Evolutionary conservation across 1,140 invertebrate species (phyloP), one percentile per base, ranked within the genome.

Genomic region (Conopomorpha cramerella): DNA sequence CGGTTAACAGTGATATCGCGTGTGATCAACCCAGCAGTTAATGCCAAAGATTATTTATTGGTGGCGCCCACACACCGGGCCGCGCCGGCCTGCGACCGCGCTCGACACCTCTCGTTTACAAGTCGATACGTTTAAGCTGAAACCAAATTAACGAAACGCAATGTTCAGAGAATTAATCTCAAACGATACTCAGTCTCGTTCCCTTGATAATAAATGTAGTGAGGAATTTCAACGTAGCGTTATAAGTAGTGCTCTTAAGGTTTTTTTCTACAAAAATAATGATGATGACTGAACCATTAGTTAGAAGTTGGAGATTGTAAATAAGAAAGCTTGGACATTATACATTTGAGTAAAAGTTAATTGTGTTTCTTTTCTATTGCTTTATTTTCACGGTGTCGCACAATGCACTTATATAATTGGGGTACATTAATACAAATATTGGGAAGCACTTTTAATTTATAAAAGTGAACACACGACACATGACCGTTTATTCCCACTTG

Each of bases 31-130:
- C 59, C 49, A 55, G 64, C 68, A 56, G 66, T 70, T 74, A 65
- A 72, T 72, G 67, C 70, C 70, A 74, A 74, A 74, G 70, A 74
- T n/a, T 74, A 74, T 71, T 74, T 74, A 71, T 71, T 67, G 62
- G 55, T 52, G 58, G 57, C 49, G 63, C 56, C 49, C 43, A 43
- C 46, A 38, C 28, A 34, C 38, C 27, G 41, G 19, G 42, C 39
- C 44, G 41, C 43, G 40, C 29, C 46, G 11, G 17, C 2, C 33
- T 12, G 1, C 31, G 31, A n/a, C 33, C 33, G 18, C 18, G 33
- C 11, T 10, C 33, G 13, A 1, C 17, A 19, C 18, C 8, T 4
- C 10, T 23, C 19, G 19, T 6, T 23, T 23, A 23, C 19, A 6
- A 23, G 4, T 57, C 45, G 53, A 51, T 55, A 54, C 46, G 55